A percentile compares a stretch with the other conserved stretches of the same genome.
These are phyloP conservation scores for Poeciliopsis presidionis DNA, from an alignment of 2,797 vertebrate genomes.

Conservation along the genomic window DNA sequence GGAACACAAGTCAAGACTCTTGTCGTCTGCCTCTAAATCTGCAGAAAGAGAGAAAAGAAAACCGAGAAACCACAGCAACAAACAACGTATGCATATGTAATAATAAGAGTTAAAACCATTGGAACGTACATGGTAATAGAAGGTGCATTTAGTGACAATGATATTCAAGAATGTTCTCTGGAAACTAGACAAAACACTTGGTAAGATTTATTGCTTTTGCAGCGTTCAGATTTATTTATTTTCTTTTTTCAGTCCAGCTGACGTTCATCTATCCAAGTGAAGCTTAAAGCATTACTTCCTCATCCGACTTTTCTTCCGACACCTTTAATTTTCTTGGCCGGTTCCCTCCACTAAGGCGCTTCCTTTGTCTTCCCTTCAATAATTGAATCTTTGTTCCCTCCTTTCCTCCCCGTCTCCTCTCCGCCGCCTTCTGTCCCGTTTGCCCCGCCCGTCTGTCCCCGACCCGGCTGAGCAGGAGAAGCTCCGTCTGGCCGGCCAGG, in stretches of 20 bases:
- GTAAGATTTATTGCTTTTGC: too few relatives aligned
- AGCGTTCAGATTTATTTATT: not conserved
- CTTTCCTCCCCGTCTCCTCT: conserved; percentile 16
- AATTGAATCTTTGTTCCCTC: conserved; percentile 28
- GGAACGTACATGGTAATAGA: too few relatives aligned
- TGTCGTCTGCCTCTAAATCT: too few relatives aligned
- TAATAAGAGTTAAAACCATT: too few relatives aligned
- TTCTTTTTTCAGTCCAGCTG: not conserved
- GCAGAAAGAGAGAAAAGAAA: too few relatives aligned
- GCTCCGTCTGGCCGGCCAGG: conserved; percentile 90
- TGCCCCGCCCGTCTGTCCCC: conserved; percentile 4
- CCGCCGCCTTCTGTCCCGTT: conserved; percentile 29
- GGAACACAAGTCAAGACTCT: too few relatives aligned
- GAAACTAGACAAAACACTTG: too few relatives aligned
- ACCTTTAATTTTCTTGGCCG: conserved; percentile 11
- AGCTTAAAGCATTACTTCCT: conserved; percentile 14
- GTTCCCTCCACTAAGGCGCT: conserved; percentile 45
- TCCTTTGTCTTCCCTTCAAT: conserved; percentile 26
- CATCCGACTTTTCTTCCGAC: conserved; percentile 11
- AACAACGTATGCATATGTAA: too few relatives aligned
- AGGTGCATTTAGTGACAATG: too few relatives aligned
- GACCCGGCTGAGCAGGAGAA: conserved; percentile 85
- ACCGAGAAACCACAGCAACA: too few relatives aligned
- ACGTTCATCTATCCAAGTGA: not conserved
- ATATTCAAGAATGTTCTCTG: too few relatives aligned